phyloP scores from a whole-genome alignment of 2,113 vertebrate species.

The Notarius lentiginosus region DNA sequence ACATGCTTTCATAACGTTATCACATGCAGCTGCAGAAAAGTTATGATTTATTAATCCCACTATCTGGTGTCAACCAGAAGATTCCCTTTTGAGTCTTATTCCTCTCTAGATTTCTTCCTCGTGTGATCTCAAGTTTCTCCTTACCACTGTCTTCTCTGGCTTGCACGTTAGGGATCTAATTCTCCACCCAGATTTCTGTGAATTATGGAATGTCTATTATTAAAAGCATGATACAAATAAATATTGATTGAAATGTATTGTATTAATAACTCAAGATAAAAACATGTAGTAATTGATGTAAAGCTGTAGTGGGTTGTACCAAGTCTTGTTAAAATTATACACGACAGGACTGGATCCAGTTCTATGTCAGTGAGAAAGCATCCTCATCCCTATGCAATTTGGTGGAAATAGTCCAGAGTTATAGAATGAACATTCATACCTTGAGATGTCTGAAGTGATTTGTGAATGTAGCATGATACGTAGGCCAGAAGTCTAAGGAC shows the following conservation, averaged over 20 bases:
- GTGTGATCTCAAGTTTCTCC: not conserved
- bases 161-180: not conserved
- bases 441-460: slow-evolving; percentile 21
- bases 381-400: not conserved
- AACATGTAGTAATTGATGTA: not conserved
- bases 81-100: not conserved
- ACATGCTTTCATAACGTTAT: not conserved
- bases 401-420: slow-evolving; percentile 13
- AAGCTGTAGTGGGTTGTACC: not conserved
- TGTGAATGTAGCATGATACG: not conserved
- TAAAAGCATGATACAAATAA: not conserved
- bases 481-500: not conserved
- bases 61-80: not conserved
- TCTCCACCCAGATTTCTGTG: not conserved
- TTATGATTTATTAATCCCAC: slow-evolving; percentile 10
- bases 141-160: not conserved
- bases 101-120: slow-evolving; percentile 3
- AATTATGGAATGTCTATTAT: not conserved
- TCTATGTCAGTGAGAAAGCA: not conserved
- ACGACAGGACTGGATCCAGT: not conserved
- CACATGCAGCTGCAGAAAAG: not conserved
- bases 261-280: not conserved
- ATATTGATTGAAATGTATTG: not conserved
- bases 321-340: not conserved
- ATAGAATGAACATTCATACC: slow-evolving; percentile 4